Base-by-base conservation (phyloP, 2,113 vertebrate species). In the Willisornis vidua region DNA sequence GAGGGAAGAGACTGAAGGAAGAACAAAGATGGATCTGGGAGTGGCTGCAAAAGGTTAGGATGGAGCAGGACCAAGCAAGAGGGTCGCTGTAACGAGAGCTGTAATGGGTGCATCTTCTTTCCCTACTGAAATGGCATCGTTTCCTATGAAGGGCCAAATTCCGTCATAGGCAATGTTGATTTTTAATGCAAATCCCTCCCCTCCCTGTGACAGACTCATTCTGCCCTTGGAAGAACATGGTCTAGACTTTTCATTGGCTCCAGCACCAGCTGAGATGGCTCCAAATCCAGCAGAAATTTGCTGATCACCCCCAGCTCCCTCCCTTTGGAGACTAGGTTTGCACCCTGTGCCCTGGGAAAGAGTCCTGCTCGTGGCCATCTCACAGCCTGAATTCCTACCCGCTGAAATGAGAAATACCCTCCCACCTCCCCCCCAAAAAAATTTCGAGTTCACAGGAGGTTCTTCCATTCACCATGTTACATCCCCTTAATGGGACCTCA, bases 161-260 rank as follows among this genome's bases (percentile, higher is more conserved):
- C 54, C 1, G 0, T 25, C 0, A 0, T n/a, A 37, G 33, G 23
- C 3, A 7, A n/a, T 0, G 1, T 25, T 81, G 24, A 25, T 87
- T 78, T 87, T 74, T 58, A 61, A 46, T 49, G 43, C 51, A 77
- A 31, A 49, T 74, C 70, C 46, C 19, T 76, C 78, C 52, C 37
- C 24, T 80, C 61, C 86, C 59, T 0, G 0, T 23, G 55, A 58
- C 12, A 1, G 73, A 41, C n/a, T 63, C 14, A 1, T 68, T 81
- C 65, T 90, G 79, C 49, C 59, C 41, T 67, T 35, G 4, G 1
- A 72, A 78, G 46, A 52, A 67, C 43, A 16, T 0, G 4, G 55
- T 46, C 66, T 61, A 37, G 52, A 6, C 37, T 65, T 91, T 57
- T 62, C 73, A 70, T 46, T 8, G 9, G 35, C 76, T 83, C 84